These are phyloP conservation scores for Chiridota heheva DNA, from an alignment of 35 echinoderm and acorn worm species.

Conservation along the genomic window DNA sequence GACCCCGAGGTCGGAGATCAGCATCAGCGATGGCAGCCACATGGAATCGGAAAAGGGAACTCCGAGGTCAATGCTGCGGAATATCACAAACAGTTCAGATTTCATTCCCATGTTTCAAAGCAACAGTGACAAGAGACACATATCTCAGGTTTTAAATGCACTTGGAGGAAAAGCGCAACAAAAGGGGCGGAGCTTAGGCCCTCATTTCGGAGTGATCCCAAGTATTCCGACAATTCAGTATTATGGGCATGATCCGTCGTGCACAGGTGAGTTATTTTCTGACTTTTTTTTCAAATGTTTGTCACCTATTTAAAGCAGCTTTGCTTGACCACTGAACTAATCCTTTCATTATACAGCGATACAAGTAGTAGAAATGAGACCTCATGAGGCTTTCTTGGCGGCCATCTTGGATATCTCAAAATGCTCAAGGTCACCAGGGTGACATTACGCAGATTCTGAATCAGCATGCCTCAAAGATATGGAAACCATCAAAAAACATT, in stretches of 20 bases:
- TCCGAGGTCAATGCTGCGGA: conserved; percentile 57
- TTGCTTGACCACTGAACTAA: too few species aligned
- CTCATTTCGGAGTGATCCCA: conserved; percentile 47
- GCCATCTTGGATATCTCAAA: too few species aligned
- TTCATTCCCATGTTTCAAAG: conserved; percentile 21
- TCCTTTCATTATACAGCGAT: too few species aligned
- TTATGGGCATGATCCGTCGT: conserved; percentile 85
- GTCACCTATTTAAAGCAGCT: too few species aligned
- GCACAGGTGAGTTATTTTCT: conserved; percentile 45
- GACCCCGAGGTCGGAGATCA: conserved; percentile 3
- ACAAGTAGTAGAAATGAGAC: too few species aligned
- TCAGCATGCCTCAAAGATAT: too few species aligned
- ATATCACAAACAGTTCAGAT: conserved; percentile 89
- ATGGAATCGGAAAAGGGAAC: conserved; percentile 10
- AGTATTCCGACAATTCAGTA: conserved; percentile 61
- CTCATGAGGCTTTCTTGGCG: too few species aligned
- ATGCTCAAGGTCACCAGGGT: too few species aligned
- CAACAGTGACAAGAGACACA: conserved; percentile 42
- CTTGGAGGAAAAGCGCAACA: conserved; percentile 54
- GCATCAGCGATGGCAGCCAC: not conserved
- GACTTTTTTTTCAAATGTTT: not conserved
- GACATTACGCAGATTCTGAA: too few species aligned
- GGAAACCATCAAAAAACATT: too few species aligned
- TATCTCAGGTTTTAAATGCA: conserved; percentile 85
- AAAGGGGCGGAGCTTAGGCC: conserved; percentile 40